Base-by-base conservation (phyloP, 2,797 vertebrate genomes). In the Ptychobarbus kaznakovi region DNA sequence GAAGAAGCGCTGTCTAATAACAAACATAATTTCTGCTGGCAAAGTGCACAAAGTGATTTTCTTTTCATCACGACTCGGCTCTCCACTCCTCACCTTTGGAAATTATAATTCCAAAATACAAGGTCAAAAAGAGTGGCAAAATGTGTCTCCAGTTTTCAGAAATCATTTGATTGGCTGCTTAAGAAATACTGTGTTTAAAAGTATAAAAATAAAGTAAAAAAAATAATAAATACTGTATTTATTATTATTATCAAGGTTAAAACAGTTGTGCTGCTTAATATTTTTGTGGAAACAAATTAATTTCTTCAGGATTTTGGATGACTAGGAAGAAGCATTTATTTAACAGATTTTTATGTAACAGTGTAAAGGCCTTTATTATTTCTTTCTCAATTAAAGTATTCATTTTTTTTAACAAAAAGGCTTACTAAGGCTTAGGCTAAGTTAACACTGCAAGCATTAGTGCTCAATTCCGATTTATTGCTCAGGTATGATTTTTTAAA, bases 1-100 rank as follows among this genome's bases (percentile, higher is more conserved):
- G 16, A 75, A 75, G 22, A 0, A 66, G 72, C 6, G 22, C 25
- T 32, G 69, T 69, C 61, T 63, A 53, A 18, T 49, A 6, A n/a
- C 25, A 74, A 63, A 74, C 70, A 70, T 40, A 0, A 56, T 56
- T 70, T 70, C 66, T 81, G 35, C 46, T 49, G 2, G 22, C 1
- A 38, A 69, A 81, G 46, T 56, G 65, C 46, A n/a, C 79, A 25
- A 51, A 74, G 58, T 6, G 13, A 20, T 66, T 83, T 66, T 76
- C 6, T 42, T 76, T 68, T 83, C 44, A 83, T 75, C 81, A 0
- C 6, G 4, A 13, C 56, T 40, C 7, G 7, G 15, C 56, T 61
- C 7, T 65, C 32, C 6, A 63, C 13, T 76, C 81, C n/a, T n/a
- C n/a, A n/a, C n/a, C n/a, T n/a, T n/a, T n/a, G n/a, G n/a, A n/a